phyloP scores from a whole-genome alignment of 2,797 vertebrate genomes.

The Sphenopsis melanotis region DNA sequence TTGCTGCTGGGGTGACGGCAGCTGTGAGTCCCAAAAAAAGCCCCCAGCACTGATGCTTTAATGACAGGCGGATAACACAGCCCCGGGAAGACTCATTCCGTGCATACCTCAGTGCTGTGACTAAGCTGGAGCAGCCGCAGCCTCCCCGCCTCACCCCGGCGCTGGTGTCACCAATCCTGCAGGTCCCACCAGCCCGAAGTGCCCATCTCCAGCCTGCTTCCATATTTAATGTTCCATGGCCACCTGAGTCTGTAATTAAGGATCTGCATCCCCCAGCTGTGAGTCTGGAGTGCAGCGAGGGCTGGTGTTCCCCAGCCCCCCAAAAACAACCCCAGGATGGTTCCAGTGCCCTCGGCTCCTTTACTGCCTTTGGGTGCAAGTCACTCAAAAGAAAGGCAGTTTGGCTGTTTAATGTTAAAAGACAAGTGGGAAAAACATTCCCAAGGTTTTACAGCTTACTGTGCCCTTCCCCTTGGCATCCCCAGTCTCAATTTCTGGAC shows the following conservation, averaged over 20 bases:
- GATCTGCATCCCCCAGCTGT: background rate
- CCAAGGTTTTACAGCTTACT: background rate
- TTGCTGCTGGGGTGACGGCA: background rate
- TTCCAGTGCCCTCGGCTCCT: background rate
- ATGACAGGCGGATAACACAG: background rate
- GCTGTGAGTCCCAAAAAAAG: background rate
- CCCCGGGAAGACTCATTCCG: background rate
- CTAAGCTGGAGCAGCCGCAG: background rate
- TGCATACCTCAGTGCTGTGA: background rate
- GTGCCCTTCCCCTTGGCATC: background rate
- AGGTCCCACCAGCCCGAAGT: background rate
- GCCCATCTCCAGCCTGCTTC: background rate
- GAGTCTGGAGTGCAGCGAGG: background rate
- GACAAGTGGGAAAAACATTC: background rate
- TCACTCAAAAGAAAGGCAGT: background rate
- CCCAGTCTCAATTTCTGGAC: background rate
- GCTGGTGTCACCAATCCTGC: background rate
- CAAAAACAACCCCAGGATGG: background rate
- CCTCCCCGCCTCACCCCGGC: background rate
- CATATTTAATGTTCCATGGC: background rate
- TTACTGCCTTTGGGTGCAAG: rapidly evolving
- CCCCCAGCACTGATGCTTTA: background rate
- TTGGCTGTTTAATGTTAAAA: background rate
- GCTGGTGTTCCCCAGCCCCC: rapidly evolving
- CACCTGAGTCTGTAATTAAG: background rate